phyloP scores from a whole-genome alignment of 2,888 invertebrate species.

The Eremobia ochroleuca region DNA sequence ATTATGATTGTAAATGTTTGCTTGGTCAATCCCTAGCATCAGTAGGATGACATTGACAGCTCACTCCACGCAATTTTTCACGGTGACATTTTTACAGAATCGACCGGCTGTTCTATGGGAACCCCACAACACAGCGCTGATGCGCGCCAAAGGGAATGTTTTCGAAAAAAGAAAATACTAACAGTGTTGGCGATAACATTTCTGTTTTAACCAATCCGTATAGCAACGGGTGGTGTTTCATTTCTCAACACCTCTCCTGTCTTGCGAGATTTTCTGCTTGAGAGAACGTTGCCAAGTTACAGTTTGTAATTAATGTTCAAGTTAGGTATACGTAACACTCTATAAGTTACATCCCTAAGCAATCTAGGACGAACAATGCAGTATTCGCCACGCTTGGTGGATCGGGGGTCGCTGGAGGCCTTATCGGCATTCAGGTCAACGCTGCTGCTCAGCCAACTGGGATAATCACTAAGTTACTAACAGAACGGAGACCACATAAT shows the following conservation, averaged over 20 bases:
- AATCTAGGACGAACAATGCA: slow-evolving; percentile 35
- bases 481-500: not conserved
- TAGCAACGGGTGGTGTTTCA: not conserved
- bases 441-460: slow-evolving; percentile 13
- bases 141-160: not conserved
- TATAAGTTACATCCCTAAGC: slow-evolving; percentile 1
- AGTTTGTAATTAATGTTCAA: not conserved
- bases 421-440: slow-evolving; percentile 26
- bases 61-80: too few relatives aligned
- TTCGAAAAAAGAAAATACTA: not conserved
- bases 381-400: not conserved
- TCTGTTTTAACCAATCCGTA: not conserved
- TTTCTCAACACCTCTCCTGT: not conserved
- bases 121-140: not conserved
- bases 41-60: too few relatives aligned
- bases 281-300: not conserved
- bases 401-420: not conserved
- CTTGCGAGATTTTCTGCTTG: not conserved
- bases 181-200: not conserved
- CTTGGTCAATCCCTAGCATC: too few relatives aligned
- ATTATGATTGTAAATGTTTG: too few relatives aligned
- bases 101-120: not conserved
- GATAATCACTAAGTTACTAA: not conserved
- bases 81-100: too few relatives aligned
- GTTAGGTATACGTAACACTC: not conserved